A percentile compares a stretch with the other conserved stretches of the same genome.
These are phyloP conservation scores for Danaus plexippus DNA, from an alignment of 1,140 invertebrate genomes.

Conservation along the genomic window DNA sequence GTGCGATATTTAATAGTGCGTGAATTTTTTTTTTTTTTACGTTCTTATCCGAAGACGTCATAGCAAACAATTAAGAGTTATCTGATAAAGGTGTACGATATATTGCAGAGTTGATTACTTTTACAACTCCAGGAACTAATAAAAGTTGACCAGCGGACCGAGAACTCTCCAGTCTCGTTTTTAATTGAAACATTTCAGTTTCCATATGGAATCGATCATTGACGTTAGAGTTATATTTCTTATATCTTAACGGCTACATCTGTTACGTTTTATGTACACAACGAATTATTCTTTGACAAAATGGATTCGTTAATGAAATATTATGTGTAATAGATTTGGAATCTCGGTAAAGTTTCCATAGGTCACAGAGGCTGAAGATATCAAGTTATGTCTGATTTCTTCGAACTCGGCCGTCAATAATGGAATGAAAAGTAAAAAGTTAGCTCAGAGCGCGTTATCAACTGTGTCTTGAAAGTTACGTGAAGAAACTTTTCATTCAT, in stretches of 20 bases:
- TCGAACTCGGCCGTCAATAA: conserved; percentile 50
- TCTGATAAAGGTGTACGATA: conserved; percentile 48
- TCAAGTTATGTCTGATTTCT: conserved; percentile 34
- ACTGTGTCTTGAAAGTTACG: conserved; percentile 52
- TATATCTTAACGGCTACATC: background rate
- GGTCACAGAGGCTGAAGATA: conserved; percentile 28
- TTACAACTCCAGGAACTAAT: conserved; percentile 57
- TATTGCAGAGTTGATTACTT: conserved; percentile 62
- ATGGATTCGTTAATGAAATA: background rate
- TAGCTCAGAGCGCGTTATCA: conserved; percentile 55
- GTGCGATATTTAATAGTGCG: too few species aligned
- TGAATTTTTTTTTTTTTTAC: too few species aligned
- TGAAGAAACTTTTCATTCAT: conserved; percentile 58
- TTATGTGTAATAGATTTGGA: conserved; percentile 16
- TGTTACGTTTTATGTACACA: too few species aligned
- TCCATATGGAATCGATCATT: conserved; percentile 36
- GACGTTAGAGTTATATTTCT: conserved; percentile 15
- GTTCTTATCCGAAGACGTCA: conserved; percentile 34
- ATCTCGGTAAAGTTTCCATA: background rate
- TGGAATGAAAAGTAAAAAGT: conserved; percentile 56
- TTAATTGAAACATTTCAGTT: conserved; percentile 58
- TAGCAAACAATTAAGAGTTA: conserved; percentile 61
- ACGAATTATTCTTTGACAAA: background rate
- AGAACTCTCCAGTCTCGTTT: conserved; percentile 46
- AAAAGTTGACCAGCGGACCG: conserved; percentile 62